Base-by-base conservation (phyloP, 2,113 vertebrate species). In the Ibidorhyncha struthersii region DNA sequence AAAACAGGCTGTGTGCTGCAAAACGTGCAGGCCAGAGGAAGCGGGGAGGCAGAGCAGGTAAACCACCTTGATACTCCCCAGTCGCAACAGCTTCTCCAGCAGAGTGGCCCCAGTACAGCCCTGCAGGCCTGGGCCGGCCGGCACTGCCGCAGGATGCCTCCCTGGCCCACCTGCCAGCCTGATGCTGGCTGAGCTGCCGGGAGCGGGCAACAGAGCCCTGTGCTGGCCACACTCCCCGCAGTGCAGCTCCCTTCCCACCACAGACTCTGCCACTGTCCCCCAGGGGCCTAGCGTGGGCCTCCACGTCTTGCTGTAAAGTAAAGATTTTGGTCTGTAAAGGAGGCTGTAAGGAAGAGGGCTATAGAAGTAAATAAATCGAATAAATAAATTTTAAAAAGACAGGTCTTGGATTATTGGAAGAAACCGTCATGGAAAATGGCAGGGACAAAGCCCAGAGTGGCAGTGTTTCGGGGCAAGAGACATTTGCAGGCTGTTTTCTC, bases 281-380 rank as follows among this genome's bases (percentile, higher is more conserved):
- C 22, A 17, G 65, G n/a, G 38, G 12, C 52, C 25, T 41, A 36
- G 22, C 3, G 3, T 45, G 74, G 32, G 32, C 17, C 18, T 76
- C 58, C 0, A 0, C 22, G 34, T 80, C 56, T 56, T 49, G 53
- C 49, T 1, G 0, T 25, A 6, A 19, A 41, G 18, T 26, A 40
- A 12, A 77, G 66, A 12, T 43, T 82, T 47, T 40, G 49, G 32
- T 32, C n/a, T 89, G 47, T 58, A 30, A 86, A 63, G 62, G 38
- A 78, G 13, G 55, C 47, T 69, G 18, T 40, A 43, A 49, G 26
- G 25, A 73, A 87, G 38, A 58, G 22, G 22, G 20, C 32, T 77
- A 16, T 12, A 12, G 29, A 73, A 49, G 38, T 29, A 63, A 63
- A 43, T 55, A 36, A 36, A 38, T 27, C 5, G 34, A 77, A 61